Base-by-base conservation (phyloP, 1,140 invertebrate genomes). In the Ectropis grisescens region DNA sequence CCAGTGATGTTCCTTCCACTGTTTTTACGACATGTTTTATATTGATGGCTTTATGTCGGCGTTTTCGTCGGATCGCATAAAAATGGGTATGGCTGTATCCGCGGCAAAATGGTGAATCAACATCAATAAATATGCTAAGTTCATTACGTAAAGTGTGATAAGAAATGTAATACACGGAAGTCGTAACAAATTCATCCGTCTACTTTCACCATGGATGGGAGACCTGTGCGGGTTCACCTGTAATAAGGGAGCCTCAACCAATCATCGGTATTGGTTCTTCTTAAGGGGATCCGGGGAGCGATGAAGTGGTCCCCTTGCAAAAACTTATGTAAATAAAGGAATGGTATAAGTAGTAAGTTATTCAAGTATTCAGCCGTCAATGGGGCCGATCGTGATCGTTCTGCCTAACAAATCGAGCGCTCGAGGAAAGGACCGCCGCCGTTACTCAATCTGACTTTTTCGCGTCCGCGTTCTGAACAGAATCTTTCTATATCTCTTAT, bases 31-130 rank as follows among this genome's bases (percentile, higher is more conserved):
- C 42, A 28, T 37, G 33, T 41, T 45, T 52, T 49, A 48, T 43
- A 46, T 56, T 50, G 47, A 56, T 49, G 30, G 42, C 34, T 52
- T 56, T 52, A 47, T 56, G 33, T 43, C 33, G 24, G 26, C 22
- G 38, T 36, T 42, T 39, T 22, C 23, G 37, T 11, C 32, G 24
- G 16, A 33, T 37, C 32, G 36, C 29, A 40, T 50, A 45, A 39
- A 43, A 35, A 33, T 33, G 16, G 16, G 3, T 3, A 22, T 12
- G 10, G 12, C 26, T 15, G 6, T 32, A 11, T 27, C n/a, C 10
- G 22, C 10, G 15, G 2, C 22, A 16, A 13, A 25, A 28, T 15
- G 3, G 8, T 1, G 8, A 19, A 35, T 27, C 13, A 28, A 11
- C 24, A 28, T 35, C 8, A 28, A 28, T 13, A 24, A 11, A 16